Conservation (phyloP, 2,888 invertebrate genomes). For the Emmelina monodactyla region DNA sequence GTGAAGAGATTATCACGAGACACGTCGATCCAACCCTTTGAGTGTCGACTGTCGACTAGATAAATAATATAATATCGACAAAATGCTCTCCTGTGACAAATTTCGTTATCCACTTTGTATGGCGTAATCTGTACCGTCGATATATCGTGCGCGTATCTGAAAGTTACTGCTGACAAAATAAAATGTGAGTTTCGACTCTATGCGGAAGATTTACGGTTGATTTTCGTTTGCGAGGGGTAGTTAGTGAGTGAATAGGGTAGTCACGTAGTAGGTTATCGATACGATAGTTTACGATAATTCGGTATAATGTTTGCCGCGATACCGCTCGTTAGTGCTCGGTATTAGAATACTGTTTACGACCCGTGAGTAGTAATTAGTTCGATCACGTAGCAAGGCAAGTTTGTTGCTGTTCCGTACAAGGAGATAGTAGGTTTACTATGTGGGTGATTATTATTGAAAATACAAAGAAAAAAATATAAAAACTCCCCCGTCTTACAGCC, state of each 20-base stretch:
- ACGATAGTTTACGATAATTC: constrained; percentile 8
- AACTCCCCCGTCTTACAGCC: no score
- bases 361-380: no score
- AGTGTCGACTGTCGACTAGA: not conserved
- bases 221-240: not conserved
- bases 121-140: constrained; percentile 1
- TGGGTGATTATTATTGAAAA: no score
- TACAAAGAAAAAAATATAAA: no score
- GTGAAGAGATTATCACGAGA: not conserved
- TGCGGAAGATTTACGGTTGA: not conserved
- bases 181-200: not conserved
- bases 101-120: not conserved
- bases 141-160: not conserved
- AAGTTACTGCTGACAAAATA: not conserved
- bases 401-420: no score
- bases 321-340: constrained; percentile 5
- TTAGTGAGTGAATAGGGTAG: not conserved
- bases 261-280: constrained; percentile 5
- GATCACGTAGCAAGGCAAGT: no score
- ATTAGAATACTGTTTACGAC: not conserved
- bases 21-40: not conserved
- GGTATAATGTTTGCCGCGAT: not conserved
- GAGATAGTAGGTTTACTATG: no score
- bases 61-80: constrained; percentile 1
- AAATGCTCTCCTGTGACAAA: not conserved